These are phyloP conservation scores for Neoniphon sammara DNA, from an alignment of 2,797 vertebrate genomes.

Conservation along the genomic window DNA sequence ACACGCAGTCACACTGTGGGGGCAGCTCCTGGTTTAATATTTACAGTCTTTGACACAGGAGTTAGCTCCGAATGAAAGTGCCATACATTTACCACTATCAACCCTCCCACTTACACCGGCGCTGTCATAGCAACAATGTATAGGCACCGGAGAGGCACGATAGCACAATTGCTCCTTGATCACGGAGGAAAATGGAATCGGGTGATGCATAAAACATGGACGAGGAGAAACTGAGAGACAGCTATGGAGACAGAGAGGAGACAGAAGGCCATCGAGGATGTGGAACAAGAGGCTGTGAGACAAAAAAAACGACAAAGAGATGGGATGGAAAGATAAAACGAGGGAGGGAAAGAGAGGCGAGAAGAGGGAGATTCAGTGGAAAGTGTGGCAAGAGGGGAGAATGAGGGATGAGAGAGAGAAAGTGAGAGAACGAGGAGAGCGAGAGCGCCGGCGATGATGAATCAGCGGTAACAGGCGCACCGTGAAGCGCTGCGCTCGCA, in stretches of 20 bases:
- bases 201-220: constrained; percentile 41
- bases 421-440: constrained; percentile 15
- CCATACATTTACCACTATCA: constrained; percentile 35
- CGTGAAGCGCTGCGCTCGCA: constrained; percentile 37
- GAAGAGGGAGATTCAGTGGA: neutral
- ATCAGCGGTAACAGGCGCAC: constrained; percentile 47
- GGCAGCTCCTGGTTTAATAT: constrained; percentile 23
- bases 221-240: neutral
- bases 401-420: neutral
- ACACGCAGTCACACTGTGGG: neutral
- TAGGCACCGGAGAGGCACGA: constrained; percentile 35
- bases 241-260: neutral
- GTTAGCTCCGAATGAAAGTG: constrained; percentile 38
- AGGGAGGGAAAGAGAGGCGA: constrained; percentile 18
- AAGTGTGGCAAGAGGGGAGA: neutral
- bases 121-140: constrained; percentile 68
- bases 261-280: neutral
- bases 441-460: constrained; percentile 30
- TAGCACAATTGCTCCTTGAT: constrained; percentile 40
- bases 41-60: constrained; percentile 8
- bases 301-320: constrained; percentile 3
- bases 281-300: neutral
- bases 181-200: constrained; percentile 36
- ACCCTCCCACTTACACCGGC: constrained; percentile 26
- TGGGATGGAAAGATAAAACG: constrained; percentile 11